Base-by-base conservation (phyloP, 2,113 vertebrate species). In the Dasyprocta punctata region DNA sequence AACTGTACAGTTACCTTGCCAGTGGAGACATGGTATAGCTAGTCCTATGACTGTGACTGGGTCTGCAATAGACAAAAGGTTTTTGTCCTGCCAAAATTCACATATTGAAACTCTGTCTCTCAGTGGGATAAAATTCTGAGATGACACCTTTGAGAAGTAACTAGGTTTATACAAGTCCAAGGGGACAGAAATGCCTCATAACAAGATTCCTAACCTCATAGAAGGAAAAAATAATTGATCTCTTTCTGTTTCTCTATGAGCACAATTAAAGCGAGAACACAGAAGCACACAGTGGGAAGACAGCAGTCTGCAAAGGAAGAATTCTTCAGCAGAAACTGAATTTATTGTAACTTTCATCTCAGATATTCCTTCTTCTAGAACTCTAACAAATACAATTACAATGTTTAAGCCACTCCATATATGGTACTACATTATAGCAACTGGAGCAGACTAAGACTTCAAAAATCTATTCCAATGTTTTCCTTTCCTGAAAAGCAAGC, bases 41-140 rank as follows among this genome's bases (percentile, higher is more conserved):
- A 33, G 6, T 1, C 6, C 4, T 44, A 36, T 36, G 28, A 38
- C 13, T 63, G 4, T 2, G 19, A 12, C 16, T 0, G 3, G 60
- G 26, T 77, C 5, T 28, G 2, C 28, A 67, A 65, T 65, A 67
- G 26, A 10, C 10, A 22, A 58, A 58, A 69, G 44, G 28, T 38
- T 38, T 26, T 3, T 71, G 16, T 75, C n/a, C 19, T 24, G 19
- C 8, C n/a, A 73, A 71, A 41, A 73, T 41, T 11, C 69, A 71
- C 19, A 41, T 16, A 44, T 17, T 92, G 36, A 77, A 38, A 3
- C 16, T 13, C 1, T 36, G 16, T 8, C 1, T 22, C 4, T 1
- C 9, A 52, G 4, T 73, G 9, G 30, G 17, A 41, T 63, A 19
- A 11, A 58, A 30, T 47, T 75, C n/a, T 24, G 14, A 88, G 11